Conservation (phyloP, 2,888 invertebrate genomes). For the Norana najaformis region DNA sequence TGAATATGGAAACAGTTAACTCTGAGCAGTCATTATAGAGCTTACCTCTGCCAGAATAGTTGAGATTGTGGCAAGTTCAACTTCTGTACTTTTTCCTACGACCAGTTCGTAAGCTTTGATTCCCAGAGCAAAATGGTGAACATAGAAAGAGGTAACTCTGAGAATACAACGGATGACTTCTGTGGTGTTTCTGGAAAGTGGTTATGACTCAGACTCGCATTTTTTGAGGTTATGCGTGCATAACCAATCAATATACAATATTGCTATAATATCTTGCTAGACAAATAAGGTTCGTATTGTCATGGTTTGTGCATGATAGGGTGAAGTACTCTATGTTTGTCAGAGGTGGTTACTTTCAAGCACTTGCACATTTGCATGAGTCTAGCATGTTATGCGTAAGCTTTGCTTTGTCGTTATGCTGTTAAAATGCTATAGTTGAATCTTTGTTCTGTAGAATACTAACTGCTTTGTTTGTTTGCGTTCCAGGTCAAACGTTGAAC, state of each 20-base stretch:
- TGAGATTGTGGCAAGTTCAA: background rate
- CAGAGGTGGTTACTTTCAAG: background rate
- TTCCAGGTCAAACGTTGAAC: constrained; percentile 31
- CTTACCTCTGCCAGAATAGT: background rate
- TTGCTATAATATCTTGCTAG: background rate
- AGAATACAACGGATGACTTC: background rate
- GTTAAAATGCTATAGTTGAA: background rate
- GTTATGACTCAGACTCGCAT: background rate
- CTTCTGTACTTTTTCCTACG: background rate
- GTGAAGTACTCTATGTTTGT: background rate
- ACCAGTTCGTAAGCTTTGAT: background rate
- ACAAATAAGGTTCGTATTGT: background rate
- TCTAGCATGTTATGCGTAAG: background rate
- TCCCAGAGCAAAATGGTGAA: background rate
- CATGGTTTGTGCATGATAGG: background rate
- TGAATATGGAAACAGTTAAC: background rate
- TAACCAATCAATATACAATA: background rate
- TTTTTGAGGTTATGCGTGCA: background rate
- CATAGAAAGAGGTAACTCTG: background rate
- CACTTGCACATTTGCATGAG: background rate
- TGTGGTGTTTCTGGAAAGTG: background rate
- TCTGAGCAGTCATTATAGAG: background rate
- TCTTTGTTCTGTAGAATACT: background rate
- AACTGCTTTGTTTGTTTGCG: background rate
- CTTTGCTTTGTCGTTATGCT: background rate